A percentile compares a stretch with the other conserved stretches of the same genome.
phyloP scores from a whole-genome alignment of 2,888 invertebrate species.

The Eudasyphora cyanicolor region DNA sequence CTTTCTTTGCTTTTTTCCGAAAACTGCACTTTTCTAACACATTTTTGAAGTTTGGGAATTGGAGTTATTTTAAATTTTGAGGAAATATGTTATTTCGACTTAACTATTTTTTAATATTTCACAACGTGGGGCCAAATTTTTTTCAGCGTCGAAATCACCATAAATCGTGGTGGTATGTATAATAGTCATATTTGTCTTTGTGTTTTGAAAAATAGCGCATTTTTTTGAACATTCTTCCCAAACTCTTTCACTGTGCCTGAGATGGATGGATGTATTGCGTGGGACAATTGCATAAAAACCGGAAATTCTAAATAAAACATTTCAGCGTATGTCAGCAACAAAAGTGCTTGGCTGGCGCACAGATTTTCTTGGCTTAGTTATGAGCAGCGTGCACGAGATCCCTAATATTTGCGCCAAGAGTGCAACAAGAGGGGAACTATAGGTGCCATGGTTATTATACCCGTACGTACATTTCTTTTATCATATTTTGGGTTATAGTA shows the following conservation, averaged over 20 bases:
- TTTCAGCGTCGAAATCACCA: no score
- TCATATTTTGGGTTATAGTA: neutral
- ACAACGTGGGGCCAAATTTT: no score
- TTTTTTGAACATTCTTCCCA: neutral
- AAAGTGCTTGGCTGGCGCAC: neutral
- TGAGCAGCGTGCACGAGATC: neutral
- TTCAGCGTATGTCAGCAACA: neutral
- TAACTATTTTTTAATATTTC: no score
- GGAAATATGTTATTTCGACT: no score
- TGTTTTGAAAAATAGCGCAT: no score
- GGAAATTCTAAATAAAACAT: conserved; percentile 50
- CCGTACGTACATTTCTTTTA: no score
- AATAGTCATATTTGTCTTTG: no score
- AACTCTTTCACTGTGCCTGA: neutral
- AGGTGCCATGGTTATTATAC: neutral
- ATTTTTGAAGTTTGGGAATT: no score
- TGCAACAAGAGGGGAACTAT: neutral
- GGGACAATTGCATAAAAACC: conserved; percentile 51
- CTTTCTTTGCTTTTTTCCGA: no score
- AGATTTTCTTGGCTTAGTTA: neutral
- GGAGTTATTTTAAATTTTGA: no score
- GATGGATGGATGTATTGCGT: neutral
- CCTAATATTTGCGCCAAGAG: neutral
- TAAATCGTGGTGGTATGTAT: no score
- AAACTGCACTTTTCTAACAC: no score